Evolutionary conservation across 2,113 vertebrate genomes (phyloP).

Genomic region (Bubo blakistoni): DNA sequence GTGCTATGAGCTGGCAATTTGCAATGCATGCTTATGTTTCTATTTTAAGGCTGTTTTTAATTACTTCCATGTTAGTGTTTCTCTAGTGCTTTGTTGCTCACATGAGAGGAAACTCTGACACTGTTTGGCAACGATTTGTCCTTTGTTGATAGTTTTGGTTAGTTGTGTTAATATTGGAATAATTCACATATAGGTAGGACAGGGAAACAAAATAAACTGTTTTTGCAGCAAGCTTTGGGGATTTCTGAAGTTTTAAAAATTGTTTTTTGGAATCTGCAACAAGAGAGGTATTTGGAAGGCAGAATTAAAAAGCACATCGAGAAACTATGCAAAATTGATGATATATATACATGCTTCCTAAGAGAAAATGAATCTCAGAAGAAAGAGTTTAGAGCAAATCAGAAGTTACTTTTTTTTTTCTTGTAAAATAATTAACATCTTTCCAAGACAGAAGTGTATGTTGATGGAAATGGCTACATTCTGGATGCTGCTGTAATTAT

Average conservation of each 20-base stretch:
- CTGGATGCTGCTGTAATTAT: background rate
- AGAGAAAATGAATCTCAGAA: background rate
- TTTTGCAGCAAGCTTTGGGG: background rate
- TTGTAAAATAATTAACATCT: background rate
- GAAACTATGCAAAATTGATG: background rate
- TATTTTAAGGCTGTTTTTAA: conserved; percentile 44
- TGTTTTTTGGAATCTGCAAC: background rate
- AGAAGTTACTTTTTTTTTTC: background rate
- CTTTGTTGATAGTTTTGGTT: background rate
- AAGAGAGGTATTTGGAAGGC: background rate
- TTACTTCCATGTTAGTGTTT: conserved; percentile 37
- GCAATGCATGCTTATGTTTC: background rate
- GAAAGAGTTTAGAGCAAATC: background rate
- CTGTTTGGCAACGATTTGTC: background rate
- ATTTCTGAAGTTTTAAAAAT: background rate
- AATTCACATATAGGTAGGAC: background rate
- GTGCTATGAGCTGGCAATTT: background rate
- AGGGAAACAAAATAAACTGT: background rate
- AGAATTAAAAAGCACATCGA: background rate
- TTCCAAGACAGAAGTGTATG: background rate
- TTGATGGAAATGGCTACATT: background rate
- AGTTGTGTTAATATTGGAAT: background rate
- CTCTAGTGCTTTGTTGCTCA: background rate
- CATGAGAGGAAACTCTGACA: background rate
- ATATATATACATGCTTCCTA: background rate